phyloP scores from a whole-genome alignment of 2,113 vertebrate genomes.

The Perognathus longimembris region DNA sequence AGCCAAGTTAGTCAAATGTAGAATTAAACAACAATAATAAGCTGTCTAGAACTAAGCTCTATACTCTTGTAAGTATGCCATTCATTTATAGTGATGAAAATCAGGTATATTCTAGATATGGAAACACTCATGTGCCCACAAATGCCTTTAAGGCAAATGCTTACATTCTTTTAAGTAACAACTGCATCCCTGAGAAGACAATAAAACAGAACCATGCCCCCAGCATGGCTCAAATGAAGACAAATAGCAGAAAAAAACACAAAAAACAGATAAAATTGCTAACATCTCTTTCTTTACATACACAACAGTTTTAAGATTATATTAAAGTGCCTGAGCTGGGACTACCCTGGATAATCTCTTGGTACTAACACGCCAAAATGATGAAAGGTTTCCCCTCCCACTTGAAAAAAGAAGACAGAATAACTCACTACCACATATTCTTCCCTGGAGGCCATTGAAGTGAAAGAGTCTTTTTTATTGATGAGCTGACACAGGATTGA shows the following conservation, averaged over 20 bases:
- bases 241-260: conserved; percentile 54
- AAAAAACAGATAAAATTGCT: conserved; percentile 31
- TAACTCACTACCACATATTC: conserved; percentile 65
- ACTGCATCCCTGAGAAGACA: conserved; percentile 50
- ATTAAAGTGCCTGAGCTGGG: conserved; percentile 61
- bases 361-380: conserved; percentile 58
- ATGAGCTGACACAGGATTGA: conserved; percentile 76
- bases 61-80: not conserved
- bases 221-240: conserved; percentile 51
- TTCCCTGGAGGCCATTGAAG: conserved; percentile 71
- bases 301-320: conserved; percentile 60
- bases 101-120: conserved; percentile 43
- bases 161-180: conserved; percentile 45
- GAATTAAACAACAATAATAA: conserved; percentile 28
- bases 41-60: not conserved
- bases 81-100: conserved; percentile 9
- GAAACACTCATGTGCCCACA: not conserved
- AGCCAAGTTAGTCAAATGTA: conserved; percentile 24
- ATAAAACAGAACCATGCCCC: conserved; percentile 45
- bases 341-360: conserved; percentile 40
- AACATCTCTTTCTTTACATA: conserved; percentile 58
- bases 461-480: conserved; percentile 63
- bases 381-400: conserved; percentile 61
- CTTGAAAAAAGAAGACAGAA: conserved; percentile 62
- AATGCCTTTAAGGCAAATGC: conserved; percentile 46